Base-by-base conservation (phyloP, 2,888 invertebrate genomes). In the Diplolepis rosae region DNA sequence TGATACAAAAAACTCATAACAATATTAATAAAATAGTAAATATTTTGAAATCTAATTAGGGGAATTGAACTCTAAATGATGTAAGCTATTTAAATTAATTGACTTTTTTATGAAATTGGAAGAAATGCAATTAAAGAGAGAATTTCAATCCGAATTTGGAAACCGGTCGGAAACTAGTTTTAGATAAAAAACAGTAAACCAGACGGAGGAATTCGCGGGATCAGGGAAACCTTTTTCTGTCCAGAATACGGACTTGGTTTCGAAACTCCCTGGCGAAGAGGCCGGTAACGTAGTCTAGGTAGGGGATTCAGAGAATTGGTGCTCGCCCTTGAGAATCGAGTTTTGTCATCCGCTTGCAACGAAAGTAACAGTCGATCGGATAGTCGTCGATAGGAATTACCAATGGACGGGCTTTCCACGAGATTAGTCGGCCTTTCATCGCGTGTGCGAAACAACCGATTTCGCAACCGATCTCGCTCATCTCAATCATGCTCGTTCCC, bases 391-490 rank as follows among this genome's bases (percentile, higher is more conserved):
- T 27, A 45, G 67, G 76, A 75, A 80, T 80, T 22, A 66, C 72
- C 70, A 78, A 79, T 74, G 71, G 15, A 13, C 67, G 72, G 75
- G 39, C 71, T 79, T 80, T 80, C 76, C 77, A 71, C 27, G 48
- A 18, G 13, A 52, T 35, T 39, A 42, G 35, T 35, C 39, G 39
- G 11, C 65, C 68, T 50, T 61, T 61, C 61, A 61, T 50, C 54
- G 27, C 15, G n/a, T 24, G 39, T 61, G 27, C 24, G 6, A 35
- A 61, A 61, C 7, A 4, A 24, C n/a, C 39, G 24, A n/a, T 22
- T 27, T 61, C 24, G 13, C 39, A 61, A 24, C n/a, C 35, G 39
- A 61, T 39, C 61, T 39, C 35, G 35, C 35, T 45, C 45, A 18
- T 45, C 18, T 48, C 48, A 22, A 48, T 48, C 9, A 48, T 48